Evolutionary conservation across 2,888 invertebrate genomes (phyloP).

Genomic region (Agonopterix subpropinquella): DNA sequence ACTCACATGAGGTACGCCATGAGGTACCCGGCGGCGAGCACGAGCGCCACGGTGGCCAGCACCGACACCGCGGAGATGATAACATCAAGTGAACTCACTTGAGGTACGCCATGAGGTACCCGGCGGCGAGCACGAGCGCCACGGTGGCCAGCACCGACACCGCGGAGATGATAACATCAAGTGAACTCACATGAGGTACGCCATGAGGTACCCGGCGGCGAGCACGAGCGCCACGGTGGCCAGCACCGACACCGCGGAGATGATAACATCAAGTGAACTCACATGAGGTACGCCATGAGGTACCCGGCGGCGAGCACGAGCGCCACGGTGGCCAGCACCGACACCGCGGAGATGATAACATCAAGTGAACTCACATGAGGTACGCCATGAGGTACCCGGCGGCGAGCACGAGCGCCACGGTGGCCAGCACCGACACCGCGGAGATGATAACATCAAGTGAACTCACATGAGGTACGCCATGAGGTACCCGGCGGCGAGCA

Average conservation of each 20-base stretch:
- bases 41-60: constrained; percentile 85
- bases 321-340: constrained; percentile 84
- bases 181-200: constrained; percentile 71
- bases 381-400: constrained; percentile 90
- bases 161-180: constrained; percentile 77
- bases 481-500: constrained; percentile 83
- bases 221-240: constrained; percentile 84
- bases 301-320: constrained; percentile 85
- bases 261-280: constrained; percentile 18
- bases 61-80: constrained; percentile 86
- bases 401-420: constrained; percentile 81
- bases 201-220: constrained; percentile 87
- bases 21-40: constrained; percentile 83
- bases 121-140: constrained; percentile 80
- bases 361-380: constrained; percentile 52
- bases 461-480: constrained; percentile 81
- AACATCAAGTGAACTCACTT: constrained; percentile 51
- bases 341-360: constrained; percentile 82
- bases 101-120: constrained; percentile 86
- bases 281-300: constrained; percentile 84
- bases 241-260: constrained; percentile 86
- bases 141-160: constrained; percentile 86
- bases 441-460: constrained; percentile 68
- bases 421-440: constrained; percentile 85
- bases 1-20: constrained; percentile 81